phyloP scores from a whole-genome alignment of 2,113 vertebrate species.

The Chaetodon trifascialis region DNA sequence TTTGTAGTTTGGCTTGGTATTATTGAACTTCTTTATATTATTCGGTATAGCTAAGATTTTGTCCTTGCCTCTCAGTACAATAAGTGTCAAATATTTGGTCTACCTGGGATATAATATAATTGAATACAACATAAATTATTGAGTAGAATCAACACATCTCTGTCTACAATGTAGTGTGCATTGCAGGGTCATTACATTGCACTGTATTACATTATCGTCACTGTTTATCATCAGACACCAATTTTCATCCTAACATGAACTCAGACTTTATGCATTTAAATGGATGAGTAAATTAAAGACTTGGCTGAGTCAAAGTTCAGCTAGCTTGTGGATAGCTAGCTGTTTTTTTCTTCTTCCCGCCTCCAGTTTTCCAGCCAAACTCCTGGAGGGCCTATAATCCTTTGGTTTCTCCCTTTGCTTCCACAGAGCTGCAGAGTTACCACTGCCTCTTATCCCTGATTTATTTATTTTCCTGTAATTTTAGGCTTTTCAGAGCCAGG shows the following conservation, averaged over 20 bases:
- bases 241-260: neutral
- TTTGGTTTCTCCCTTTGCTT: slow-evolving; percentile 24
- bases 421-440: slow-evolving; percentile 37
- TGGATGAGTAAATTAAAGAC: neutral
- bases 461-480: slow-evolving; percentile 71
- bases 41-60: too few species aligned
- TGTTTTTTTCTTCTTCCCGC: neutral
- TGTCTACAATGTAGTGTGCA: neutral
- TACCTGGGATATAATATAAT: neutral
- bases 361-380: slow-evolving; percentile 5
- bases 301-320: neutral
- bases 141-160: neutral
- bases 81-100: too few species aligned
- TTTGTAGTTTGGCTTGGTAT: too few species aligned
- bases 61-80: too few species aligned
- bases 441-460: slow-evolving; percentile 42
- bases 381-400: slow-evolving; percentile 36
- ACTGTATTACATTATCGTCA: too few species aligned
- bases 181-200: too few species aligned
- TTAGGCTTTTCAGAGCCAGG: slow-evolving; percentile 60
- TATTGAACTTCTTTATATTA: too few species aligned
- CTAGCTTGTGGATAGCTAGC: neutral
- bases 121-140: neutral
- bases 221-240: neutral
- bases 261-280: slow-evolving; percentile 13